Percentiles rank a stretch among this genome's conserved stretches.
Conservation (phyloP, 2,113 vertebrate genomes). For the Anthoscopus minutus region DNA sequence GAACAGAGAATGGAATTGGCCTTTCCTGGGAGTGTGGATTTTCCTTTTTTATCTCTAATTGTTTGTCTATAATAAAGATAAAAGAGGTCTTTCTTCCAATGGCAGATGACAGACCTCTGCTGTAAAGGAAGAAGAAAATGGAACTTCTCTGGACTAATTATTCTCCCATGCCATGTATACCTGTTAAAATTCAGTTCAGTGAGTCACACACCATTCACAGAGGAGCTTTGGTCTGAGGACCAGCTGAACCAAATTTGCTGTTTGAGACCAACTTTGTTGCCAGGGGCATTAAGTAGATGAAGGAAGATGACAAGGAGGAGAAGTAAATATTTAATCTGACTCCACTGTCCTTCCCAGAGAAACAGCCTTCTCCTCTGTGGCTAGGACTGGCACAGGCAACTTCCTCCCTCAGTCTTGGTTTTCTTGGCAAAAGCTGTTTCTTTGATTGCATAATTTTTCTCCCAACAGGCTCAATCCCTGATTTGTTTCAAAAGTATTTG, state of each 20-base stretch:
- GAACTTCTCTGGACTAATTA: background rate
- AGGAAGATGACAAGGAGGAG: background rate
- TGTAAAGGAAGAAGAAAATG: background rate
- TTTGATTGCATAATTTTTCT: slow-evolving; percentile 50
- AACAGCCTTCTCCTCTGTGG: slow-evolving; percentile 63
- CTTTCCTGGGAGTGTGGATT: background rate
- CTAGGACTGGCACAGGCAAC: slow-evolving; percentile 59
- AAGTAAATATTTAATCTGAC: background rate
- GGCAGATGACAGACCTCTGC: background rate
- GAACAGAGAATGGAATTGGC: background rate
- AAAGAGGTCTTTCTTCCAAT: background rate
- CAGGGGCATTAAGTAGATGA: background rate
- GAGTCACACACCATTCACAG: background rate
- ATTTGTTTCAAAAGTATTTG: slow-evolving; percentile 52
- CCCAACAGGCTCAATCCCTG: slow-evolving; percentile 25
- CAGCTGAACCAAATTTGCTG: background rate
- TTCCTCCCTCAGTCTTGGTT: slow-evolving; percentile 61
- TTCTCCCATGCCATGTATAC: background rate
- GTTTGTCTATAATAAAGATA: background rate
- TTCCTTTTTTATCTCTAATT: background rate
- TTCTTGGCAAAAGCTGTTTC: slow-evolving; percentile 61
- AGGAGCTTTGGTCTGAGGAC: background rate
- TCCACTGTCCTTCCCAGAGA: slow-evolving; percentile 29
- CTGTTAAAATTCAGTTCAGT: background rate
- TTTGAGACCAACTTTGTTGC: background rate